Conservation (phyloP, 2,113 vertebrate genomes). For the Barbus barbus region DNA sequence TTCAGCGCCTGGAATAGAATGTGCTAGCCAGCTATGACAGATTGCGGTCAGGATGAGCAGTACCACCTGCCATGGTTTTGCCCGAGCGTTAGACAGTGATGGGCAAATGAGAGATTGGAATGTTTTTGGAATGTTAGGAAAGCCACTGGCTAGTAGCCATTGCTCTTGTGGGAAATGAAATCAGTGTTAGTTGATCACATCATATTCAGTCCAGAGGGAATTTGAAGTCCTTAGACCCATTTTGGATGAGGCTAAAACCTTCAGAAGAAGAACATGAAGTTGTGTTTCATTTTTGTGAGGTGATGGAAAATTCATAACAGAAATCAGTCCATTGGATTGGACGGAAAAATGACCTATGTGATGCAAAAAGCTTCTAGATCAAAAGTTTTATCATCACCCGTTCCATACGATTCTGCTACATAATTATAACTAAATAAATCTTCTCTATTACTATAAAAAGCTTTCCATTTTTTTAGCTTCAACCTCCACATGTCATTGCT, state of each 20-base stretch:
- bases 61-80: conserved; percentile 27
- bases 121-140: not conserved
- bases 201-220: not conserved
- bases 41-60: conserved; percentile 27
- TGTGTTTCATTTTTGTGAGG: conserved; percentile 35
- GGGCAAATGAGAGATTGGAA: conserved; percentile 24
- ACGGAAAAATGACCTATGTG: not conserved
- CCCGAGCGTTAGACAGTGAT: not conserved
- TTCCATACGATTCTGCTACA: not conserved
- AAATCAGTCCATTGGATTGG: not conserved
- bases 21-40: not conserved
- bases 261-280: conserved; percentile 41
- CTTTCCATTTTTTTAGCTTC: not conserved
- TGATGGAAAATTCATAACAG: conserved; percentile 2
- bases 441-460: conserved; percentile 25
- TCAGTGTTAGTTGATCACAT: not conserved
- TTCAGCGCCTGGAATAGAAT: conserved; percentile 20
- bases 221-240: conserved; percentile 13
- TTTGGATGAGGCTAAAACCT: not conserved
- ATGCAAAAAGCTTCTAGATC: not conserved
- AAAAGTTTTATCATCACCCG: not conserved
- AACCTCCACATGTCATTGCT: conserved; percentile 31
- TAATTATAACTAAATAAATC: conserved; percentile 12
- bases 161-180: conserved; percentile 33
- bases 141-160: conserved; percentile 23